Evolutionary conservation across 2,888 invertebrate species (phyloP), one percentile per base, ranked within the genome.

Genomic region (Dastarcus helophoroides): DNA sequence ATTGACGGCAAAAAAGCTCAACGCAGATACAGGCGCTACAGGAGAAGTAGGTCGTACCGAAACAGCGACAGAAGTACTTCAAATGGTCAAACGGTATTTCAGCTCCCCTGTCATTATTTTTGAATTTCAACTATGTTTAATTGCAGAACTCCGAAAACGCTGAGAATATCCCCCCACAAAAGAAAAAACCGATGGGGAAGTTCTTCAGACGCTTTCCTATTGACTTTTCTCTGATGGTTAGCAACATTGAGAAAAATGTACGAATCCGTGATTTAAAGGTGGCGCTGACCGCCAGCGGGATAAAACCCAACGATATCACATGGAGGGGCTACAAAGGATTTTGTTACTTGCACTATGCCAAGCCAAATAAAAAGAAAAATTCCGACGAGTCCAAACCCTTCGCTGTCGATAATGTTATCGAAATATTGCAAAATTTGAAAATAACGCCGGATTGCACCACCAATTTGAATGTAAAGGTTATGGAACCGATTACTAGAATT

Each of bases 221-320:
- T 13, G 72, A 73, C 37, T 75, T 73, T 54, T 71, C 75, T 4
- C 44, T 68, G 22, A 62, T 63, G 65, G 71, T 84, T 31, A 75
- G 77, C 8, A 83, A 83, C 53, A 79, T 84, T 48, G 71, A 77
- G 32, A 73, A 72, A 10, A 71, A 69, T 37, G 76, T 79, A 7
- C 69, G 82, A 38, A 75, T 83, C 5, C 73, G 79, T 26, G 82
- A 84, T 51, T 59, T 84, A 45, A 83, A 83, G 53, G 70, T 73
- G 28, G 83, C 80, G 17, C 60, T 84, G 16, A 68, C 68, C 22
- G 78, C 79, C 48, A 75, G 80, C 43, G 78, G 80, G 25, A 77
- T 83, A 32, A 79, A 78, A 50, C 83, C 84, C 3, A 71, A 73
- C 44, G 72, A 77, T 39, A 83, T 84, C 59, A 73, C 76, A 31